Conservation (phyloP, 2,113 vertebrate genomes). For the Albula glossodonta region DNA sequence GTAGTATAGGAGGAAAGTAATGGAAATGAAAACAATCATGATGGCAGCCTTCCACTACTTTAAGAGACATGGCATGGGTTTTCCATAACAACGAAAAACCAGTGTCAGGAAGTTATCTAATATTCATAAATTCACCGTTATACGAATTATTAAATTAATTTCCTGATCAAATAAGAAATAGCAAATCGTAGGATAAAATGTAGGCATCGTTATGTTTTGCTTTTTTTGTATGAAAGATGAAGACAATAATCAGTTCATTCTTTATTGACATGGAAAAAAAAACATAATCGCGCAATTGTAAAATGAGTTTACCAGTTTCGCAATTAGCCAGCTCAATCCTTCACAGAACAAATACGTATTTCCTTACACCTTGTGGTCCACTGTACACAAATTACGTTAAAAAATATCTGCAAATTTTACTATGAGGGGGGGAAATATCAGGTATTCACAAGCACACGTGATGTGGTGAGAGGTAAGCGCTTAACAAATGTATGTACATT, state of each 20-base stretch:
- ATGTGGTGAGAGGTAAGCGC: background rate
- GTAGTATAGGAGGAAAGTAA: too few relatives aligned
- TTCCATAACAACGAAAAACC: too few relatives aligned
- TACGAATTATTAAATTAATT: background rate
- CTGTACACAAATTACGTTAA: constrained; percentile 24
- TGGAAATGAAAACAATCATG: too few relatives aligned
- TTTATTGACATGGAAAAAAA: constrained; percentile 29
- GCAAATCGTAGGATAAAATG: background rate
- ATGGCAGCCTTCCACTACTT: too few relatives aligned
- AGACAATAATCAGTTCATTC: background rate
- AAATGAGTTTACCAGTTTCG: constrained; percentile 1
- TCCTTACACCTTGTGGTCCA: constrained; percentile 33
- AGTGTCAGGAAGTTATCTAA: too few relatives aligned
- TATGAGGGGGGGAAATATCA: background rate
- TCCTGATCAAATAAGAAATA: background rate
- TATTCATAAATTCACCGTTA: background rate
- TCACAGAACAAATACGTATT: constrained; percentile 21
- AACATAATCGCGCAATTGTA: constrained; percentile 9
- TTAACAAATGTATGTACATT: background rate
- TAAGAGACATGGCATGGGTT: too few relatives aligned
- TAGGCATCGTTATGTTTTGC: background rate
- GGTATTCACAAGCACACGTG: constrained; percentile 9
- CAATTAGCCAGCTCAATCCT: constrained; percentile 1
- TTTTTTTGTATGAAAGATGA: background rate
- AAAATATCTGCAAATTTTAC: background rate